Base-by-base conservation (phyloP, 2,113 vertebrate species). In the Mobula birostris region DNA sequence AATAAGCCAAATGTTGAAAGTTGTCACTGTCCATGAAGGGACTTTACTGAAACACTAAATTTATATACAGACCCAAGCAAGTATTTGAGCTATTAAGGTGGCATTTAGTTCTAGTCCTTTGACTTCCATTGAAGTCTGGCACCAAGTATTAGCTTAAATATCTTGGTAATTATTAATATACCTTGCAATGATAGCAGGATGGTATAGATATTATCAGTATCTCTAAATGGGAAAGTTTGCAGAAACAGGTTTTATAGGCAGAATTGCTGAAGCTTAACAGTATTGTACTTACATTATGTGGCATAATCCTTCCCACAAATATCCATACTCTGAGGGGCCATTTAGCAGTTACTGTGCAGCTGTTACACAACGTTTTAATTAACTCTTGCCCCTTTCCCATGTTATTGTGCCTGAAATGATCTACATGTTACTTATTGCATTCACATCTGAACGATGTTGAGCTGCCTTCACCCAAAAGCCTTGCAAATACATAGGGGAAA, bases 351-450 rank as follows among this genome's bases (percentile, higher is more conserved):
- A 93, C 70, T 74, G 70, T 93, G 91, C 91, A 93, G 68, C 91
- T 93, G 91, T 93, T 93, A 93, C 91, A 93, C 68, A 93, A 56
- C 70, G 68, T 74, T 93, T 93, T 93, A 93, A 93, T 93, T 93
- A 93, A 93, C 91, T 93, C 91, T 93, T 93, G 91, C 91, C 91
- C 91, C 91, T 93, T 90, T 74, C 91, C 68, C 40, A 7, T 93
- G 61, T 74, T 76, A 74, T 93, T 93, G 91, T 93, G 91, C 91
- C 24, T 93, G 91, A 93, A 93, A 93, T 19, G 40, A 93, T 56
- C 70, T 76, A 70, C 36, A 93, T 11, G 68, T 93, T 93, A 93
- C 91, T 93, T 93, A 93, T 56, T 29, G 91, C 91, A 93, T 36
- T 56, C 91, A 93, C 70, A 76, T 48, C 21, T 93, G 91, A 93